Base-by-base conservation (phyloP, 2,797 vertebrate genomes). In the Odontamblyopus rebecca region DNA sequence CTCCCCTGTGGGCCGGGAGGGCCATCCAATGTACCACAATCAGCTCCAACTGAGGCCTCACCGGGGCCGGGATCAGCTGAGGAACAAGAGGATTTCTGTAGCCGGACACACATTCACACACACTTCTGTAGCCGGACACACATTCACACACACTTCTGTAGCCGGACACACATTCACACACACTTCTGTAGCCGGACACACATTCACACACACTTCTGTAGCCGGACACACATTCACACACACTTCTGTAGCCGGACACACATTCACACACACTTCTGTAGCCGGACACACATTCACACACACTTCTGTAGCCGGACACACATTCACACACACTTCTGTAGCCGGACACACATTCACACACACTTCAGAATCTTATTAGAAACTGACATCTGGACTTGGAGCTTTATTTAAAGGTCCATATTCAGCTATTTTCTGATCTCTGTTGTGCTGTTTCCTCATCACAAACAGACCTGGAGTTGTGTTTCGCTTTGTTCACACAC, bases 1-100 rank as follows among this genome's bases (percentile, higher is more conserved):
- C 70, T 77, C 73, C 80, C 76, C 70, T 27, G 72, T 75, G 83
- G 67, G 57, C 67, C 74, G 67, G 57, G 67, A 62, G 8, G 0
- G 57, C 38, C 23, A 41, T 66, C 50, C 63, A 73, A 29, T 68
- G 69, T 56, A 64, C 27, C 41, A 19, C 63, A 59, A 62, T 29
- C 53, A 26, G 29, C 56, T 71, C 69, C 32, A n/a, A 56, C 29
- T 64, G 9, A 51, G 59, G 23, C 35, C 67, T 48, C 44, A 48
- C 13, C 13, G 15, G 44, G 44, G 13, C 44, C 16, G 69, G 15
- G 13, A 62, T n/a, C 38, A 13, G n/a, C 27, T 19, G 6, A 38
- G 27, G 7, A 64, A 54, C 2, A 51, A 63, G 23, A 12, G 0
- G 4, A 2, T 13, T 6, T 35, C n/a, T 61, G 35, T 23, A 15